A percentile compares a stretch with the other conserved stretches of the same genome.
These are phyloP conservation scores for Habroteleia sp. DNA, from an alignment of 2,888 invertebrate species.

Conservation along the genomic window DNA sequence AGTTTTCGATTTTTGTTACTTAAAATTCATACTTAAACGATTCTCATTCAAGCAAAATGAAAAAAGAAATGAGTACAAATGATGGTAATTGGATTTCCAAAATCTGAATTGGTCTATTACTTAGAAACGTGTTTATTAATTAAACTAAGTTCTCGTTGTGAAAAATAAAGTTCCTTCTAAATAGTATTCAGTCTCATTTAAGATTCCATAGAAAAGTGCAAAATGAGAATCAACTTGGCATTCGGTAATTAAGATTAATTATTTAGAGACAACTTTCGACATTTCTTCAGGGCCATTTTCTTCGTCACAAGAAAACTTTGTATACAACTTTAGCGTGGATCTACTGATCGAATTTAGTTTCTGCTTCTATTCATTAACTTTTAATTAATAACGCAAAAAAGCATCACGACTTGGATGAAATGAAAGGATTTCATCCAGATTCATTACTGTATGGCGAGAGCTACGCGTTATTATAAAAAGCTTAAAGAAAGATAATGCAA, in stretches of 20 bases:
- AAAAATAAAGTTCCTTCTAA: neutral
- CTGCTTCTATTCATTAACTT: conserved; percentile 52
- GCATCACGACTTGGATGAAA: conserved; percentile 28
- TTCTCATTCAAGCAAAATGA: no score
- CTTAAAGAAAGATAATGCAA: conserved; percentile 55
- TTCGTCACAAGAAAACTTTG: conserved; percentile 40
- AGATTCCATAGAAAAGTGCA: conserved; percentile 7
- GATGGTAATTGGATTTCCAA: no score
- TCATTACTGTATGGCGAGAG: conserved; percentile 49
- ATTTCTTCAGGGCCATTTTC: conserved; percentile 34
- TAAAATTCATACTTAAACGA: no score
- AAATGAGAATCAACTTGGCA: conserved; percentile 18
- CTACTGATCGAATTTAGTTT: conserved; percentile 41
- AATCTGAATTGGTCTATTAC: no score
- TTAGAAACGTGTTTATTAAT: no score
- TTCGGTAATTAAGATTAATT: conserved; percentile 37
- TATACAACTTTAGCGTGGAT: conserved; percentile 21
- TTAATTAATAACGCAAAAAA: conserved; percentile 60
- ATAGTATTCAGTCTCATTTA: neutral
- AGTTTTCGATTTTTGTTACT: no score
- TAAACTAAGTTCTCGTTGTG: no score
- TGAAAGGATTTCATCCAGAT: conserved; percentile 51
- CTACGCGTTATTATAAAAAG: conserved; percentile 52
- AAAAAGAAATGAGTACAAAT: no score
- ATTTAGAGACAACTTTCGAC: conserved; percentile 40